phyloP scores from a whole-genome alignment of 2,797 vertebrate genomes.

The Gymnocypris eckloni region DNA sequence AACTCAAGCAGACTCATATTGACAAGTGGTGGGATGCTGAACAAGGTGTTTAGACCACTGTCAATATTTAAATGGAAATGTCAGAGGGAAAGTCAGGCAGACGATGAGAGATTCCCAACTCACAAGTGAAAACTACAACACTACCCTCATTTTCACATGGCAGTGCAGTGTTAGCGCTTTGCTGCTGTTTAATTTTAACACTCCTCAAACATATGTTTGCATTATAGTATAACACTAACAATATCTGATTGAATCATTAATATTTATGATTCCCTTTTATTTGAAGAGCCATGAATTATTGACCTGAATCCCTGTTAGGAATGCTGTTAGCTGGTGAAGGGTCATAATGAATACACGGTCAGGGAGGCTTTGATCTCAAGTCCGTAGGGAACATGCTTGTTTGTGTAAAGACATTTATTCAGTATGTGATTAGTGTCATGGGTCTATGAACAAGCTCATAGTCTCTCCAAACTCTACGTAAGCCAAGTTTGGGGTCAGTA shows the following conservation, averaged over 20 bases:
- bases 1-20: conserved; percentile 35
- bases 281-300: conserved; percentile 38
- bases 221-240: conserved; percentile 11
- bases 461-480: not conserved
- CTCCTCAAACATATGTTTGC: not conserved
- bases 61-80: conserved; percentile 11
- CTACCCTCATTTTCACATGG: not conserved
- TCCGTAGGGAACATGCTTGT: not conserved
- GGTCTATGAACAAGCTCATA: not conserved
- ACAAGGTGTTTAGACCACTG: conserved; percentile 22
- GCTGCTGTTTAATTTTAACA: not conserved
- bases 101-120: not conserved
- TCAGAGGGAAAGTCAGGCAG: not conserved
- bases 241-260: conserved; percentile 23
- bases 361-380: conserved; percentile 3
- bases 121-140: not conserved
- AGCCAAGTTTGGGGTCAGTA: not conserved
- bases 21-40: conserved; percentile 23
- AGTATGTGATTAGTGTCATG: not conserved
- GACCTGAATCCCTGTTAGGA: conserved; percentile 17
- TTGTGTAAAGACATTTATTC: not conserved
- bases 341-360: not conserved
- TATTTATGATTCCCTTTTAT: conserved; percentile 49
- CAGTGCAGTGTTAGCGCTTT: not conserved
- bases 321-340: conserved; percentile 22